Conservation (phyloP, 2,888 invertebrate genomes). For the Sarcophaga variegata region DNA sequence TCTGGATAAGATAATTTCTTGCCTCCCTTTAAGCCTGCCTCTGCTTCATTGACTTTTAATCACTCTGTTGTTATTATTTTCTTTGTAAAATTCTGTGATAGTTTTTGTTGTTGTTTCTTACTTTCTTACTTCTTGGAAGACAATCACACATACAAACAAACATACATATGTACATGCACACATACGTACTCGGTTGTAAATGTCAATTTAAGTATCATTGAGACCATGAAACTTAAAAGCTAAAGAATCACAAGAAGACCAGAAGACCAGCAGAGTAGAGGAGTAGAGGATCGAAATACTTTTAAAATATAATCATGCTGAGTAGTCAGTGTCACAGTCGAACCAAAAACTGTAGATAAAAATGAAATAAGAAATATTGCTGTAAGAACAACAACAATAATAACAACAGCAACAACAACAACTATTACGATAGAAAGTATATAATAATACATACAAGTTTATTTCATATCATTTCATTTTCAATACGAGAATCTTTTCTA, state of each 20-base stretch:
- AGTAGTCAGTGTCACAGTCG: conserved; percentile 44
- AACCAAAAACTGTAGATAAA: too few species aligned
- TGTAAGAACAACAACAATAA: conserved; percentile 21
- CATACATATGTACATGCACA: neutral
- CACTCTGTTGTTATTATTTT: neutral
- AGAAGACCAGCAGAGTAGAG: neutral
- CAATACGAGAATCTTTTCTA: conserved; percentile 29
- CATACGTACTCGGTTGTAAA: conserved; percentile 18
- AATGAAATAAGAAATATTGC: too few species aligned
- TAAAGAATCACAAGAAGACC: neutral
- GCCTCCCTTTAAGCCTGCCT: too few species aligned
- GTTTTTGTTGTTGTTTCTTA: neutral
- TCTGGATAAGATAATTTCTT: too few species aligned
- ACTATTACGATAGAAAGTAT: too few species aligned
- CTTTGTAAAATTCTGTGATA: neutral
- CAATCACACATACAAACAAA: neutral
- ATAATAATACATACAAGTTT: conserved; percentile 35
- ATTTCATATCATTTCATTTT: conserved; percentile 53
- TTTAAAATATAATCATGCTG: conserved; percentile 51
- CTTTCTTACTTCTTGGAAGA: neutral
- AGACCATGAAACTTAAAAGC: conserved; percentile 27
- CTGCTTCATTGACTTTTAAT: neutral
- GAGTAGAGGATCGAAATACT: neutral
- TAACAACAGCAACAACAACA: too few species aligned
- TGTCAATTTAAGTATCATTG: conserved; percentile 54